These are phyloP conservation scores for Gambusia holbrooki DNA, from an alignment of 2,113 vertebrate species.

Conservation along the genomic window DNA sequence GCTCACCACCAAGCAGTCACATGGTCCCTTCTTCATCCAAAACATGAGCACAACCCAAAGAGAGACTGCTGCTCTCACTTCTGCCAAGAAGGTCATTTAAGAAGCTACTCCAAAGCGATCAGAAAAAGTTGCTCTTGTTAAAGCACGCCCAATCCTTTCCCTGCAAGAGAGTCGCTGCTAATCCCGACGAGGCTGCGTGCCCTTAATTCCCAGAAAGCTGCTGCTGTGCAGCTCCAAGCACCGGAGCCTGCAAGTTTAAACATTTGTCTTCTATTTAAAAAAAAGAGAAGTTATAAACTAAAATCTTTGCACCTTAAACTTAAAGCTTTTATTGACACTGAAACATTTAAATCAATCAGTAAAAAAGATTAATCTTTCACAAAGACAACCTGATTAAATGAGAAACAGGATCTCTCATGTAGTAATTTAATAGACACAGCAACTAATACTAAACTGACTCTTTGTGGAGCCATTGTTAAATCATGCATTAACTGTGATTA, in stretches of 20 bases:
- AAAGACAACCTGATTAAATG: background rate
- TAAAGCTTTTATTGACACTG: background rate
- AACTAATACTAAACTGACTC: too few species aligned
- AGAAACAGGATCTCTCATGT: too few species aligned
- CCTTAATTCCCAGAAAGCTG: conserved; percentile 47
- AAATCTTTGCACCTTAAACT: background rate
- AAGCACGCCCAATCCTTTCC: conserved; percentile 56
- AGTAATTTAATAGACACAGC: too few species aligned
- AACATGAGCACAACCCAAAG: conserved; percentile 3
- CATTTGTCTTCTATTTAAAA: background rate
- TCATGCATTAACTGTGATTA: too few species aligned
- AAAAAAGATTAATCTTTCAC: background rate
- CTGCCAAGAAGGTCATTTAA: conserved; percentile 39
- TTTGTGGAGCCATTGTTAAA: too few species aligned
- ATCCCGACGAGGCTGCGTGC: conserved; percentile 44
- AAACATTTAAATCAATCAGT: too few species aligned
- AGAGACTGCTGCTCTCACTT: conserved; percentile 6
- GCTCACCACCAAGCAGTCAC: conserved; percentile 52
- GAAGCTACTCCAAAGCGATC: conserved; percentile 38
- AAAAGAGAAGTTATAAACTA: background rate
- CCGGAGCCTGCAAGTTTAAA: conserved; percentile 4
- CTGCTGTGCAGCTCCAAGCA: conserved; percentile 33
- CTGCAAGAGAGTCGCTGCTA: conserved; percentile 46
- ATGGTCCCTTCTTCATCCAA: conserved; percentile 35
- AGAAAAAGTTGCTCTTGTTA: conserved; percentile 53